A percentile compares a stretch with the other conserved stretches of the same genome.
phyloP scores from a whole-genome alignment of 2,113 vertebrate genomes.

The Rattus rattus region DNA sequence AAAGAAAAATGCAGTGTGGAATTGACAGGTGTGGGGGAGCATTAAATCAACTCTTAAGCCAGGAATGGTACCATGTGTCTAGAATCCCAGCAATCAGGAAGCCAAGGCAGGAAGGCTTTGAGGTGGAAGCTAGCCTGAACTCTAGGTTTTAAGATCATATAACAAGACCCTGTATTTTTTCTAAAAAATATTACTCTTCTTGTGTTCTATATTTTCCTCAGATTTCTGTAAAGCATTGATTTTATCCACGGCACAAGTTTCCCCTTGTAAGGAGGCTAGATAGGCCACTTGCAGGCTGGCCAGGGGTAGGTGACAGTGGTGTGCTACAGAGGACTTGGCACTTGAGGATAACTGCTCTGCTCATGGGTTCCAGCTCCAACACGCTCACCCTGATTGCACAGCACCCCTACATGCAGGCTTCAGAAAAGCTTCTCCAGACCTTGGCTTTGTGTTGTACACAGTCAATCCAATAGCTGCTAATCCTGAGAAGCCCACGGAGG shows the following conservation, averaged over 20 bases:
- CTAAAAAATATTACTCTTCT: neutral
- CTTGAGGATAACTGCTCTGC: neutral
- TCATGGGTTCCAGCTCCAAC: neutral
- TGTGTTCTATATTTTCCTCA: slow-evolving; percentile 23
- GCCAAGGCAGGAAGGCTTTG: too few species aligned
- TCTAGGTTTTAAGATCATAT: neutral
- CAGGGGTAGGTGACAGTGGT: neutral
- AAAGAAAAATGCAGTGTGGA: slow-evolving; percentile 38
- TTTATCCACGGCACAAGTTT: neutral
- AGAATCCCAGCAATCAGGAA: neutral
- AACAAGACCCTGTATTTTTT: neutral
- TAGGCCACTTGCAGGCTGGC: neutral
- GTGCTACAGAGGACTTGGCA: neutral
- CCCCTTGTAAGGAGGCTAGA: neutral
- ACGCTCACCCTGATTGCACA: neutral
- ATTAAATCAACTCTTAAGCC: neutral
- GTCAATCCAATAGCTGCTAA: slow-evolving; percentile 71
- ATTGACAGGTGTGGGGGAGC: neutral
- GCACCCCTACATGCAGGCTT: slow-evolving; percentile 52
- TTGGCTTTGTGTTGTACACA: slow-evolving; percentile 63
- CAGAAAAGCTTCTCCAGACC: slow-evolving; percentile 49
- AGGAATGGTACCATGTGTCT: neutral
- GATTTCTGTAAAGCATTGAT: neutral
- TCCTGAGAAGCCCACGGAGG: slow-evolving; percentile 57
- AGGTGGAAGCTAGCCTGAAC: neutral